Conservation (phyloP, 2,113 vertebrate species). For the Clarias magur region DNA sequence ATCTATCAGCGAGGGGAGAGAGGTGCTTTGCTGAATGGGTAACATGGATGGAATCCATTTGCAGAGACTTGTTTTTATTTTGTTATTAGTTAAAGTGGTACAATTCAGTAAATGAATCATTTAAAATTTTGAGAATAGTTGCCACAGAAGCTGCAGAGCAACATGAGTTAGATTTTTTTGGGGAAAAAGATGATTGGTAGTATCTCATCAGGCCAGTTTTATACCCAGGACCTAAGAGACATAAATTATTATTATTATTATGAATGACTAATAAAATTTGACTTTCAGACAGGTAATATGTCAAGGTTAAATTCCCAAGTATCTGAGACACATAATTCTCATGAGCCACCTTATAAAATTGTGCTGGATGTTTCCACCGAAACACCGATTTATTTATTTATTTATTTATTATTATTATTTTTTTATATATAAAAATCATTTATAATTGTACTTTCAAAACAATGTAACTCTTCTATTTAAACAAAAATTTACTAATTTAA, state of each 20-base stretch:
- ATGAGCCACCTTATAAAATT: neutral
- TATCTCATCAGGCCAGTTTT: neutral
- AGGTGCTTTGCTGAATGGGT: slow-evolving; percentile 26
- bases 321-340: neutral
- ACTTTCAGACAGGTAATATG: slow-evolving; percentile 20
- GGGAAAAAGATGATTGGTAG: neutral
- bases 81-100: slow-evolving; percentile 16
- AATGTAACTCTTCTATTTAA: no score
- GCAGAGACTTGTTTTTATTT: slow-evolving; percentile 19
- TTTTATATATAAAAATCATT: no score
- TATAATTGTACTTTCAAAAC: no score
- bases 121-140: neutral
- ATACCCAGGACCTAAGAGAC: neutral
- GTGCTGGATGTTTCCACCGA: neutral
- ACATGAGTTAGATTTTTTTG: neutral
- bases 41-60: slow-evolving; percentile 35
- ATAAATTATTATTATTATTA: slow-evolving; percentile 19
- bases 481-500: no score
- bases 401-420: no score
- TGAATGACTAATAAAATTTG: slow-evolving; percentile 5
- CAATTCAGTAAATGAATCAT: neutral
- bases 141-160: neutral
- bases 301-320: neutral
- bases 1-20: slow-evolving; percentile 29
- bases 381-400: no score